These are phyloP conservation scores for Cebidichthys violaceus DNA, from an alignment of 2,113 vertebrate species.

Conservation along the genomic window DNA sequence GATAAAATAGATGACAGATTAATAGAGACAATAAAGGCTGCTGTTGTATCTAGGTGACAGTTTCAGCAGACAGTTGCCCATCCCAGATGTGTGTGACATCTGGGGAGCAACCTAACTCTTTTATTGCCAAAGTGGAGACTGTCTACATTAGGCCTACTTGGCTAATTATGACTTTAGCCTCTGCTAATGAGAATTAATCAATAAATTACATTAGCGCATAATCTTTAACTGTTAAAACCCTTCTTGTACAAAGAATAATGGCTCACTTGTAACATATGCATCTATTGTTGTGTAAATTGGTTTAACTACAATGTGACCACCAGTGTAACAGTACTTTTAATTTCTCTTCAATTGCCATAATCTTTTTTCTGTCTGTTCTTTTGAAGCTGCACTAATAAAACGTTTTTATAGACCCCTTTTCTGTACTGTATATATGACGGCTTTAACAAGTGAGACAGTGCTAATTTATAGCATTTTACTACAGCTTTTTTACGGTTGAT, in stretches of 20 bases:
- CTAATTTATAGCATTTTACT: too few relatives aligned
- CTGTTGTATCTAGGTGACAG: conserved; percentile 28
- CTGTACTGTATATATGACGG: too few relatives aligned
- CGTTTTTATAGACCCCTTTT: background rate
- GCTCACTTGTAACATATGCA: background rate
- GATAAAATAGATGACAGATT: conserved; percentile 73
- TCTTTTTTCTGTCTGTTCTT: background rate
- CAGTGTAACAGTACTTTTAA: background rate
- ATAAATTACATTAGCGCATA: background rate
- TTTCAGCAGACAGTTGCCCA: conserved; percentile 38
- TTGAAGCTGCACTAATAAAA: conserved; percentile 2
- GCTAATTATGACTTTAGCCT: conserved; percentile 4
- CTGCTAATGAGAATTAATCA: background rate
- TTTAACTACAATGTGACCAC: background rate
- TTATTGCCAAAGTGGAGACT: background rate
- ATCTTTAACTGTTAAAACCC: too few relatives aligned
- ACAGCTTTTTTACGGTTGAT: too few relatives aligned
- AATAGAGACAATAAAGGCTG: conserved; percentile 55
- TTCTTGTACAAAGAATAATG: background rate
- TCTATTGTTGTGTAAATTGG: background rate
- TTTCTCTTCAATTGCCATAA: background rate
- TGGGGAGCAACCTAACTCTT: conserved; percentile 6
- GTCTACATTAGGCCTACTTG: background rate
- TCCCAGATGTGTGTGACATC: background rate
- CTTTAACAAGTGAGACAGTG: too few relatives aligned